Base-by-base conservation (phyloP, 2,113 vertebrate species). In the Anolis sagrei region DNA sequence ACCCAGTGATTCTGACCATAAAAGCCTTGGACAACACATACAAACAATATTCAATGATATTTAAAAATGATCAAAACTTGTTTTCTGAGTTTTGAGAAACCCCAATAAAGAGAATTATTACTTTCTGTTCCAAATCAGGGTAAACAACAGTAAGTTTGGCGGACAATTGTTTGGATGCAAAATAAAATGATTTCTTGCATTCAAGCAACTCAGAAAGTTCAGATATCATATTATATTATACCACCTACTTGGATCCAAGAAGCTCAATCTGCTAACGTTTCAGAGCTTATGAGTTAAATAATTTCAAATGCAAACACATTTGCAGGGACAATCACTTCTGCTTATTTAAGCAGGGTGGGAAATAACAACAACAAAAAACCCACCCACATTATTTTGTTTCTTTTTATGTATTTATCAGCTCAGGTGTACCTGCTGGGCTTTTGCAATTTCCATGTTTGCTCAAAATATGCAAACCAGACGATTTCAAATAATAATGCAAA, bases 401-500 rank as follows among this genome's bases (percentile, higher is more conserved):
- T 25, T 66, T 34, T n/a, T 54, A 10, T 70, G n/a, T 82, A 34
- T 58, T 82, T 82, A 72, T 73, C 68, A 73, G n/a, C 21, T 87
- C 85, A 66, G 1, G 9, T 32, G 66, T 49, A 84, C 72, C 49
- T 39, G 27, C 44, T 5, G 58, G 74, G 69, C 89, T 92, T 58
- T 66, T 79, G 34, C 7, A 14, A 44, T 73, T 83, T 88, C 84
- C 68, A 32, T 51, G 85, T 25, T 82, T 89, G 79, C 25, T 87
- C 73, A 88, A 77, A 91, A 86, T 82, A 87, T 81, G 62, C 44
- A 88, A 86, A 64, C 84, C 14, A 2, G 79, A 0, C 0, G 32
- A n/a, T 86, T 87, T 85, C 72, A 13, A 69, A 85, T 79, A 72
- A 79, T 79, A 70, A 85, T 79, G 25, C 23, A 70, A 83, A 85